These are phyloP conservation scores for Coccyzus lansbergi DNA, from an alignment of 2,797 vertebrate species.

Conservation along the genomic window DNA sequence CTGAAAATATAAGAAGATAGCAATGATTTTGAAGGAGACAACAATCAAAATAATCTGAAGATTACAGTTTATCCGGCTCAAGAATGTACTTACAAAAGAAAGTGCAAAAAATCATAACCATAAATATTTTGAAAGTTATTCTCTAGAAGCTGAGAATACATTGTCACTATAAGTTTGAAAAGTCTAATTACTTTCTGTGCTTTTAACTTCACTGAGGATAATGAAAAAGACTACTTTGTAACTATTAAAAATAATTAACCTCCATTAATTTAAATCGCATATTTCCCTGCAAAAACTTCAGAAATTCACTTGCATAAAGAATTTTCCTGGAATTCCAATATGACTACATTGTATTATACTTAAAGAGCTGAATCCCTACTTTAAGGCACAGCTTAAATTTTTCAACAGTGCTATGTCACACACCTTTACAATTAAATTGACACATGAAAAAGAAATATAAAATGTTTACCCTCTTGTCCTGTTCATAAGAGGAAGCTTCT, in stretches of 20 bases:
- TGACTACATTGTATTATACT: not conserved
- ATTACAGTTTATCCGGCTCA: not conserved
- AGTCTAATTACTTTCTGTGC: not conserved
- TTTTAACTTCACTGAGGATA: not conserved
- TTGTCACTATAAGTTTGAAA: not conserved
- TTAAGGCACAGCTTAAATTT: not conserved
- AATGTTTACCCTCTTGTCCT: conserved; percentile 91
- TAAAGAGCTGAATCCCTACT: not conserved
- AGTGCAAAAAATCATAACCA: not conserved
- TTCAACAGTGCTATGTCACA: not conserved
- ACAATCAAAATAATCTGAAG: not conserved
- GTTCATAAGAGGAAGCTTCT: conserved; percentile 93
- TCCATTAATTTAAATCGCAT: not conserved
- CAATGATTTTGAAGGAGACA: not conserved
- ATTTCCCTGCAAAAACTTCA: not conserved
- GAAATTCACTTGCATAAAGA: not conserved
- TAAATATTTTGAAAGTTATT: not conserved
- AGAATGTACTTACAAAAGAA: not conserved
- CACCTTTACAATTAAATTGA: not conserved
- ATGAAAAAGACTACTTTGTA: not conserved
- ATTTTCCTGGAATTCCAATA: not conserved
- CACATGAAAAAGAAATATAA: conserved; percentile 16
- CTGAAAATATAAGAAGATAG: not conserved
- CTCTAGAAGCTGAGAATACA: not conserved
- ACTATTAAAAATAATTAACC: not conserved